Evolutionary conservation across 92 coral and sea anemone genomes (phyloP), one percentile per base, ranked within the genome.

Genomic region (Umimayanthus kanabou): DNA sequence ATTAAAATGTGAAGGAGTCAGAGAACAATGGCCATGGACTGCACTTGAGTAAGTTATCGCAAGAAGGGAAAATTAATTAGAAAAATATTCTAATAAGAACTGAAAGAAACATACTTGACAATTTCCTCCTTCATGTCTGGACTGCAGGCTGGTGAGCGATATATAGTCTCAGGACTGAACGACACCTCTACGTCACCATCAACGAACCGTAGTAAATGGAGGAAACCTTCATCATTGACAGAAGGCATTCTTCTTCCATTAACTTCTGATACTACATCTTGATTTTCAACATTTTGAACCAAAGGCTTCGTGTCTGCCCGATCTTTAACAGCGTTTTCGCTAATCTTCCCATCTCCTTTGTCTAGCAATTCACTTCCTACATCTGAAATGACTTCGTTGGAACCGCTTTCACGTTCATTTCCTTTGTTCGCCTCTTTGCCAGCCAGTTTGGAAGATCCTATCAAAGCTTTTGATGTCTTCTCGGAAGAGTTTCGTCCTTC

Each of bases 151-250:
- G 93, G 94, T 47, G 95, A 89, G 26, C 88, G 95, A 88, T 96
- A 96, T 20, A 96, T 74, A 0, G 91, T 89, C 89, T 94, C 98
- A 28, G 96, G 93, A 53, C 98, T 93, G 64, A 91, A 94, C 40
- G 98, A 92, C 90, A 92, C 98, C 87, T 94, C 98, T 10, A 94
- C 77, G 80, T 96, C 98, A 81, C 88, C 94, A 88, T 96, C 98
- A 28, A 94, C 98, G 1, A 90, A 88, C 43, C 85, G 91, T 15
- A 96, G 84, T 40, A 96, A 50, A 37, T 85, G 53, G 66, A 96
- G 86, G 61, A 93, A 91, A 30, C 89, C 93, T 58, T 91, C 93
- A 16, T 84, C 81, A 45, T 76, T 83, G 18, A 96, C 89, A 9
- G 92, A 73, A 14, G 93, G 94, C 75, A 71, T 14, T 73, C 39